Conservation (phyloP, 2,888 invertebrate genomes). For the Ormyrus nitidulus region DNA sequence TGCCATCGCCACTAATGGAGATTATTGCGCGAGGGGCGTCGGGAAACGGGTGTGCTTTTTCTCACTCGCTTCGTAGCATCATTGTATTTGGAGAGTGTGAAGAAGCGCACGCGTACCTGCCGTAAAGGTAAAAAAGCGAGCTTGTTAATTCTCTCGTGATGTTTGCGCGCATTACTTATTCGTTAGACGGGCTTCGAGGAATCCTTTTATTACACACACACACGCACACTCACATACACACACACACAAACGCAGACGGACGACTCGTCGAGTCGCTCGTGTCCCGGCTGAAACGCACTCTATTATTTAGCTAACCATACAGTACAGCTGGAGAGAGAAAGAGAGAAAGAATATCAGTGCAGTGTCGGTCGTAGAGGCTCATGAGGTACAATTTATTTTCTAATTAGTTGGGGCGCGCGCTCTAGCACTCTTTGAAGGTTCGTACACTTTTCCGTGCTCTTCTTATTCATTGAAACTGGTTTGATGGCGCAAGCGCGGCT, state of each 20-base stretch:
- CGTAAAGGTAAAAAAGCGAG: constrained; percentile 25
- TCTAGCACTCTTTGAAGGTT: neutral
- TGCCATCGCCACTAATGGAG: neutral
- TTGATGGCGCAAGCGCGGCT: constrained; percentile 16
- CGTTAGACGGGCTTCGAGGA: neutral
- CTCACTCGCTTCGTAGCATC: neutral
- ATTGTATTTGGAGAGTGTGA: constrained; percentile 7
- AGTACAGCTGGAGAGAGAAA: neutral
- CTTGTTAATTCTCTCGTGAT: constrained; percentile 29
- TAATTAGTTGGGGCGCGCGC: constrained; percentile 34
- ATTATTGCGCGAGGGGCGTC: neutral
- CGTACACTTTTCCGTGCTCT: constrained; percentile 1
- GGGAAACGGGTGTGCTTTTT: neutral
- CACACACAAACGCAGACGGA: neutral
- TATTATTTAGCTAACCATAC: constrained; percentile 50
- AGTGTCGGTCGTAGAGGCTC: neutral
- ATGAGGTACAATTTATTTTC: constrained; percentile 49
- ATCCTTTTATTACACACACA: constrained; percentile 23
- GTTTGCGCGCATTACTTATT: constrained; percentile 37
- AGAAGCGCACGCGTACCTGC: neutral
- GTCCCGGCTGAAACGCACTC: constrained; percentile 18
- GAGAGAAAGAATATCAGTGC: constrained; percentile 16
- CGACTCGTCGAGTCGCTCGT: too few relatives aligned
- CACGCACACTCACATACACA: neutral
- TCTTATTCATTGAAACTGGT: constrained; percentile 30